Percentiles rank a stretch among this genome's conserved stretches.
These are phyloP conservation scores for Piezodorus guildinii DNA, from an alignment of 1,140 invertebrate genomes.

Conservation along the genomic window DNA sequence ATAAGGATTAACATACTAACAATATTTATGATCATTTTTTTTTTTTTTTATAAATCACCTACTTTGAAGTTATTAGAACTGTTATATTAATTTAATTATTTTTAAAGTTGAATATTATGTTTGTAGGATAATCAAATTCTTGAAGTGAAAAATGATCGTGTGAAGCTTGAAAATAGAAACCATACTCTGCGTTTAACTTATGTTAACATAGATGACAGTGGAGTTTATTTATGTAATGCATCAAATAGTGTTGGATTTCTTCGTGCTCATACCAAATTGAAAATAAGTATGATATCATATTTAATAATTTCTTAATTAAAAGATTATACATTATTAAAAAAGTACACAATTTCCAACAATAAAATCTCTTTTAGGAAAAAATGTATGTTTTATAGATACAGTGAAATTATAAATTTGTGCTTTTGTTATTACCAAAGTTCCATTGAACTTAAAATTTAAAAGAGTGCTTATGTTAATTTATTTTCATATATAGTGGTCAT, in stretches of 20 bases:
- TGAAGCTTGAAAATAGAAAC: conserved; percentile 2
- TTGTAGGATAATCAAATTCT: not conserved
- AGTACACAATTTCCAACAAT: no score
- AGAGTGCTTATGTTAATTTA: no score
- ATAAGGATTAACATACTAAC: no score
- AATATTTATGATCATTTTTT: not conserved
- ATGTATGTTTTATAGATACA: no score
- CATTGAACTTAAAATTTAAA: no score
- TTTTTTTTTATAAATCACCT: not conserved
- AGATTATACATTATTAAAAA: no score
- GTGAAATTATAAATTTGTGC: no score
- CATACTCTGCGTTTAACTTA: not conserved
- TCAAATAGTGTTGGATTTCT: conserved; percentile 5
- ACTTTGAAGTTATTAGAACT: not conserved
- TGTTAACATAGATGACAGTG: not conserved
- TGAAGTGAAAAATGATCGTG: not conserved
- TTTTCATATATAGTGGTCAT: not conserved
- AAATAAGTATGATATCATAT: conserved; percentile 10
- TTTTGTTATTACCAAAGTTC: no score
- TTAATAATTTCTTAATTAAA: not conserved
- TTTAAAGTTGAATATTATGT: not conserved
- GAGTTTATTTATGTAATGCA: conserved; percentile 14
- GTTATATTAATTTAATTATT: not conserved
- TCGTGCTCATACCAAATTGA: not conserved
- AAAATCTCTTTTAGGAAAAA: no score